phyloP scores from a whole-genome alignment of 2,888 invertebrate species.

The Limnephilus lunatus region DNA sequence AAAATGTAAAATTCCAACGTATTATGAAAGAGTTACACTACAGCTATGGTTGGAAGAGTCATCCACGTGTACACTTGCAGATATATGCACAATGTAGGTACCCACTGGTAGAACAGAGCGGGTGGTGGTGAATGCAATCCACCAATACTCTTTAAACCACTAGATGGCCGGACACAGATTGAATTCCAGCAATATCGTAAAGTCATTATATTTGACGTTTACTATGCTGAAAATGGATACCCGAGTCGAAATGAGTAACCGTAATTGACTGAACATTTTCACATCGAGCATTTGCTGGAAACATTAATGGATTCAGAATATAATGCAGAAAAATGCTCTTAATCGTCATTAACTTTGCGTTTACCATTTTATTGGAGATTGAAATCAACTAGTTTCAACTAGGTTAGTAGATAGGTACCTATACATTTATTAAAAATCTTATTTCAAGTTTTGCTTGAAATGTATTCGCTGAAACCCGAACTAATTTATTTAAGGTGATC shows the following conservation, averaged over 20 bases:
- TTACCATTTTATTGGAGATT: too few relatives aligned
- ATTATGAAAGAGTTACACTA: background rate
- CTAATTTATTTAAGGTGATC: too few relatives aligned
- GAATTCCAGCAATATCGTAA: conserved; percentile 45
- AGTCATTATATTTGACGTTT: conserved; percentile 44
- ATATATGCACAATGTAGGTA: background rate
- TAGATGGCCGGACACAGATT: conserved; percentile 38
- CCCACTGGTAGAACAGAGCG: background rate
- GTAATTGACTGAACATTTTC: background rate
- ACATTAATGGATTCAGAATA: background rate
- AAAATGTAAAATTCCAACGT: background rate
- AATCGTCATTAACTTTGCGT: too few relatives aligned
- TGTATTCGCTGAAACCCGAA: too few relatives aligned
- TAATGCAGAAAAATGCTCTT: background rate
- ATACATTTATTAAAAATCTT: too few relatives aligned
- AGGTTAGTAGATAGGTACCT: too few relatives aligned
- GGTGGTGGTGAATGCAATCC: conserved; percentile 17
- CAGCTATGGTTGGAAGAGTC: background rate
- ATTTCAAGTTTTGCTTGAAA: too few relatives aligned
- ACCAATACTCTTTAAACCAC: conserved; percentile 34
- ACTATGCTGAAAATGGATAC: background rate
- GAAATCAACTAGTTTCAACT: too few relatives aligned
- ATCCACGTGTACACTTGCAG: background rate
- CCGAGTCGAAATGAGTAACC: background rate
- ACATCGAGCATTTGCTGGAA: background rate